Evolutionary conservation across 1,140 invertebrate species (phyloP).

Genomic region (Zaprionus davidi): DNA sequence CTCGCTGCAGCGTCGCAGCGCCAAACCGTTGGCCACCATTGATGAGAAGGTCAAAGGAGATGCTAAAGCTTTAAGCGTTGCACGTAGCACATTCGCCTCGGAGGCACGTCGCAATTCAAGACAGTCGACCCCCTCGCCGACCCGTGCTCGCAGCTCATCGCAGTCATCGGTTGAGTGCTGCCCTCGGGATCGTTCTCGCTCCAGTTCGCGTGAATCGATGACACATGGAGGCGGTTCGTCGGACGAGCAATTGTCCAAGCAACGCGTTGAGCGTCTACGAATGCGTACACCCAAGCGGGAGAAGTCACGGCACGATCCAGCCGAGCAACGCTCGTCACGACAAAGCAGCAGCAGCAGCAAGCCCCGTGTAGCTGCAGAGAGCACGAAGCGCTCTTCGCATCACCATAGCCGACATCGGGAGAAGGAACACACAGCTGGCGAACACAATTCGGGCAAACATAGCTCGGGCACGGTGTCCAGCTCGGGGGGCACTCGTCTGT

Average conservation of each 20-base stretch:
- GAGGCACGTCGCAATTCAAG: constrained; percentile 73
- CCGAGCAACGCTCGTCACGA: constrained; percentile 34
- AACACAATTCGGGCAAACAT: constrained; percentile 39
- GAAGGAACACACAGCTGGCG: constrained; percentile 34
- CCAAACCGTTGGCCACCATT: constrained; percentile 78
- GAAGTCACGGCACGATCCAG: constrained; percentile 54
- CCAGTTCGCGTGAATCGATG: constrained; percentile 75
- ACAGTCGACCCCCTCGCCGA: constrained; percentile 69
- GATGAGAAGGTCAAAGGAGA: constrained; percentile 67
- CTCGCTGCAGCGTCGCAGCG: constrained; percentile 71
- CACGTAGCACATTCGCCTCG: constrained; percentile 71
- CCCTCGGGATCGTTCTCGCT: constrained; percentile 76
- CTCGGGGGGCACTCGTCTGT: constrained; percentile 48
- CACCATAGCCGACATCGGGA: constrained; percentile 61
- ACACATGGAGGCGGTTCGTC: constrained; percentile 74
- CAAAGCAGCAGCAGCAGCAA: constrained; percentile 44
- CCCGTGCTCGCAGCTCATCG: constrained; percentile 74
- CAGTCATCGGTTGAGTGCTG: constrained; percentile 79
- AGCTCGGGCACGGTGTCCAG: constrained; percentile 25
- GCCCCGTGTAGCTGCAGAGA: constrained; percentile 14
- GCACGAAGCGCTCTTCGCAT: constrained; percentile 40
- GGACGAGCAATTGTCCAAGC: constrained; percentile 63
- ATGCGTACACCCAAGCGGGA: constrained; percentile 68
- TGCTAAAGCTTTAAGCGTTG: constrained; percentile 54
- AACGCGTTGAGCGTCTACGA: constrained; percentile 63